Evolutionary conservation across 2,113 vertebrate species (phyloP).

Genomic region (Syngnathoides biaculeatus): DNA sequence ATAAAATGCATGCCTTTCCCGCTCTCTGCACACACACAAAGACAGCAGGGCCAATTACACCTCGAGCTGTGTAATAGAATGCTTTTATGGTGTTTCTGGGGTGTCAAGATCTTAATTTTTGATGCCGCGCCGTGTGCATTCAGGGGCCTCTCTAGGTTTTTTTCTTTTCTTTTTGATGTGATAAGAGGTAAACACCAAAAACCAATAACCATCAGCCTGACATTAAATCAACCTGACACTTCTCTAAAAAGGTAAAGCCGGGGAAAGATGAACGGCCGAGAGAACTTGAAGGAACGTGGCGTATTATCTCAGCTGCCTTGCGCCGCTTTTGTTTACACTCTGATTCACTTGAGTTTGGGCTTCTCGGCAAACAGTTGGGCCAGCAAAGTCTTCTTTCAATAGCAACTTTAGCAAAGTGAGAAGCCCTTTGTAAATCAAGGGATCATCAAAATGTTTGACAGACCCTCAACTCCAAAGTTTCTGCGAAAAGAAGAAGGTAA

Average conservation of each 20-base stretch:
- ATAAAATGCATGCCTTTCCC: conserved; percentile 35
- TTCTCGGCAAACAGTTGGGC: conserved; percentile 28
- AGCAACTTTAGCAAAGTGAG: conserved; percentile 10
- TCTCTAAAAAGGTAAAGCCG: conserved; percentile 66
- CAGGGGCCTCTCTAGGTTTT: conserved; percentile 42
- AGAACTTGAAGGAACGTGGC: conserved; percentile 38
- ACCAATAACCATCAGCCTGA: conserved; percentile 71
- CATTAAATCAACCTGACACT: conserved; percentile 70
- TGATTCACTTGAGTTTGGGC: conserved; percentile 26
- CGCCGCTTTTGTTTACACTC: conserved; percentile 33
- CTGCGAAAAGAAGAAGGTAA: conserved; percentile 18
- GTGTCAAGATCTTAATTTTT: conserved; percentile 70
- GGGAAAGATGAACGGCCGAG: conserved; percentile 66
- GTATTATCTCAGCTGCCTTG: conserved; percentile 33
- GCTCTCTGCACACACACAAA: conserved; percentile 28
- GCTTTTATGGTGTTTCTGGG: conserved; percentile 67
- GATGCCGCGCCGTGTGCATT: conserved; percentile 60
- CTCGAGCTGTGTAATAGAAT: conserved; percentile 55
- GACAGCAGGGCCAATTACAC: conserved; percentile 59
- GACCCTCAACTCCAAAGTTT: conserved; percentile 2
- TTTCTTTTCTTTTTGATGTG: conserved; percentile 58
- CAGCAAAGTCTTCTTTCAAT: conserved; percentile 16
- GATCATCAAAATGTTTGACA: neutral
- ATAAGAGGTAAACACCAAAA: conserved; percentile 74
- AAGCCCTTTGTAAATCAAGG: conserved; percentile 2